Evolutionary conservation across 2,888 invertebrate genomes (phyloP).

Genomic region (Spialia ferax): DNA sequence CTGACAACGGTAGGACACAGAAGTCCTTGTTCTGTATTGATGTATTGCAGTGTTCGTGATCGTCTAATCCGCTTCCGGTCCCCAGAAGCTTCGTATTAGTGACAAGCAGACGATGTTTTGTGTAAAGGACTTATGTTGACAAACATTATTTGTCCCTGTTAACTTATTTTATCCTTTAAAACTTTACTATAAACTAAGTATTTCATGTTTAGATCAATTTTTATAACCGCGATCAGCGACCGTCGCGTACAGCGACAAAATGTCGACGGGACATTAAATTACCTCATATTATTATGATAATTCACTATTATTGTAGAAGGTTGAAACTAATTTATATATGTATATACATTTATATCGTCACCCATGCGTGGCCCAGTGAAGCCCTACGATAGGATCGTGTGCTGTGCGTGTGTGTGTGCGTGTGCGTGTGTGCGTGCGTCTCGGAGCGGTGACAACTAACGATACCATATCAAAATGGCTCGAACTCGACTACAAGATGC

Average conservation of each 20-base stretch:
- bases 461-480: constrained; percentile 43
- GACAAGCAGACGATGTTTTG: background rate
- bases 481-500: constrained; percentile 14
- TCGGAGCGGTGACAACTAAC: background rate
- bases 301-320: background rate
- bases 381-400: background rate
- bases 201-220: constrained; percentile 20
- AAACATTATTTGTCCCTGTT: constrained; percentile 3
- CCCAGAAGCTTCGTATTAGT: background rate
- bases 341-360: constrained; percentile 10
- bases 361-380: constrained; percentile 3
- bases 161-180: constrained; percentile 17
- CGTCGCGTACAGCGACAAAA: background rate
- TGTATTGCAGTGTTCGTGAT: constrained; percentile 1
- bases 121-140: background rate
- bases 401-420: background rate
- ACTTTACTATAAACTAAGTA: background rate
- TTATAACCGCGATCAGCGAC: constrained; percentile 2
- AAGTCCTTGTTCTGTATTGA: background rate
- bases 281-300: constrained; percentile 32
- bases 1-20: background rate
- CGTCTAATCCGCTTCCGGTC: constrained; percentile 3
- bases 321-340: constrained; percentile 16
- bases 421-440: background rate
- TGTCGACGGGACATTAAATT: constrained; percentile 20